Percentiles rank a stretch among this genome's conserved stretches.
These are phyloP conservation scores for Desmophyllum pertusum DNA, from an alignment of 92 coral and sea anemone species.

Conservation along the genomic window DNA sequence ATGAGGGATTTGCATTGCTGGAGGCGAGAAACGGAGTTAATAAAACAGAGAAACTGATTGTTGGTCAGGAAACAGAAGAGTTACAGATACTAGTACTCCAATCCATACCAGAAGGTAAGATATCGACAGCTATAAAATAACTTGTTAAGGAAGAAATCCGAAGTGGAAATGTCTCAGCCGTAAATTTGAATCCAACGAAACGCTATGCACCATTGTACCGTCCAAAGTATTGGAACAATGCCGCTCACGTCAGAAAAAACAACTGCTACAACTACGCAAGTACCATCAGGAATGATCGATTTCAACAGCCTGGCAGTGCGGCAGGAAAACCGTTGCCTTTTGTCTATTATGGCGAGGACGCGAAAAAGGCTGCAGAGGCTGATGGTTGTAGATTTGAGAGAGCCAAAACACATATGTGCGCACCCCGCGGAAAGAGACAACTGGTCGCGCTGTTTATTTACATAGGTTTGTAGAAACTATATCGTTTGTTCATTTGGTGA, in stretches of 20 bases:
- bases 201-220: not conserved
- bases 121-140: not conserved
- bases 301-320: not conserved
- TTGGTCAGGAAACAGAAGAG: not conserved
- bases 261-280: slow-evolving; percentile 1
- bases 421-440: not conserved
- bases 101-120: not conserved
- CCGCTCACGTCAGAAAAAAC: not conserved
- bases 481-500: not conserved
- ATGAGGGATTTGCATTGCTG: not conserved
- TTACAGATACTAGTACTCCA: not conserved
- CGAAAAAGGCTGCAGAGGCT: not conserved
- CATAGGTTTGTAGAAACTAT: not conserved
- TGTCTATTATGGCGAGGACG: not conserved
- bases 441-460: not conserved
- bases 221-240: not conserved
- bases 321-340: not conserved
- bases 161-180: not conserved
- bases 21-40: not conserved
- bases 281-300: not conserved
- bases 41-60: not conserved
- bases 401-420: not conserved
- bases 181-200: not conserved
- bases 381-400: not conserved
- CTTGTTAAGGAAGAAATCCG: not conserved